A percentile compares a stretch with the other conserved stretches of the same genome.
Evolutionary conservation across 2,797 vertebrate genomes (phyloP).

Genomic region (Okamejei kenojei): DNA sequence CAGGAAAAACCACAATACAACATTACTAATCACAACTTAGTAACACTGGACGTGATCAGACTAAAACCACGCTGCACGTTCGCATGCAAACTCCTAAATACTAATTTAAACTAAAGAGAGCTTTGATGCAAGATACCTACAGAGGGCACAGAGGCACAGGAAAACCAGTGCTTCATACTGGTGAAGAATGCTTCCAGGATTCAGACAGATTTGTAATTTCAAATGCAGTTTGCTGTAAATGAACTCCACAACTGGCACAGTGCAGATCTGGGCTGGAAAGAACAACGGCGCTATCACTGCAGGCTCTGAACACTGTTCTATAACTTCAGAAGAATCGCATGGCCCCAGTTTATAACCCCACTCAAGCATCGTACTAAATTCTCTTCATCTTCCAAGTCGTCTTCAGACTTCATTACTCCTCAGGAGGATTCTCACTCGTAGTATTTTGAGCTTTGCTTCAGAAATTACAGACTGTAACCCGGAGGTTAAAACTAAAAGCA

Average conservation of each 20-base stretch:
- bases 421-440: slow-evolving; percentile 27
- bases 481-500: slow-evolving; percentile 51
- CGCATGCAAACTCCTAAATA: not conserved
- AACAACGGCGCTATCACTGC: not conserved
- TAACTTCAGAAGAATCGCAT: slow-evolving; percentile 17
- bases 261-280: slow-evolving; percentile 53
- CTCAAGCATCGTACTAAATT: slow-evolving; percentile 41
- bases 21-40: not conserved
- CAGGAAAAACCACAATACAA: not conserved
- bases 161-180: slow-evolving; percentile 86
- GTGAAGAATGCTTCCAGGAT: slow-evolving; percentile 57
- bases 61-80: not conserved
- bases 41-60: not conserved
- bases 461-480: slow-evolving; percentile 49
- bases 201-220: slow-evolving; percentile 52
- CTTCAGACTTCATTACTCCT: slow-evolving; percentile 65
- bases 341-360: slow-evolving; percentile 43
- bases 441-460: not conserved
- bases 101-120: not conserved
- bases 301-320: not conserved
- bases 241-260: slow-evolving; percentile 37
- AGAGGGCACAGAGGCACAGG: slow-evolving; percentile 74
- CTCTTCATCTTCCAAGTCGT: slow-evolving; percentile 53
- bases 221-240: slow-evolving; percentile 36
- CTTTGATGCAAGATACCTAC: slow-evolving; percentile 66